Percentiles rank a stretch among this genome's conserved stretches.
Evolutionary conservation across 2,888 invertebrate genomes (phyloP).

Genomic region (Amphipyra tragopoginis): DNA sequence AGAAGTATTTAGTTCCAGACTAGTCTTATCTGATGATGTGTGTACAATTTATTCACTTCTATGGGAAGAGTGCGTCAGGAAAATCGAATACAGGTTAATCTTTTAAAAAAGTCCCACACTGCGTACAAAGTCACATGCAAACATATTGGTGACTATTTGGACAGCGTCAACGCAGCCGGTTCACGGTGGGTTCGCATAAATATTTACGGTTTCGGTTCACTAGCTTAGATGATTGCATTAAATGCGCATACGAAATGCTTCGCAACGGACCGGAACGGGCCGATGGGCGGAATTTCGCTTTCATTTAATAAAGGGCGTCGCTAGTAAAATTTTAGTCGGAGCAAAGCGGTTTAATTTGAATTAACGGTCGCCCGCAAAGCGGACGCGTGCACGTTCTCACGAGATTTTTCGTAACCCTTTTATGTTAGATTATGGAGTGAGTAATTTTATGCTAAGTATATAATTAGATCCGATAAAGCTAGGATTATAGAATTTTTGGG

Average conservation of each 20-base stretch:
- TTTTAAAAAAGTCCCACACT: no score
- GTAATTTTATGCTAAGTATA: slow-evolving; percentile 39
- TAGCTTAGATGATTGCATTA: slow-evolving; percentile 80
- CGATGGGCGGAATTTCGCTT: slow-evolving; percentile 67
- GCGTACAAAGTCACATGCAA: not conserved
- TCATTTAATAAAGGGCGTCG: slow-evolving; percentile 51
- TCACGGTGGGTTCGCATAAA: slow-evolving; percentile 68
- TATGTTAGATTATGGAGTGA: slow-evolving; percentile 23
- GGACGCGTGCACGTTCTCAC: slow-evolving; percentile 45
- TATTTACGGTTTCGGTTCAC: slow-evolving; percentile 79
- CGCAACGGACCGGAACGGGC: slow-evolving; percentile 59
- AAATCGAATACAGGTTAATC: no score
- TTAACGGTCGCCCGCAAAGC: slow-evolving; percentile 42
- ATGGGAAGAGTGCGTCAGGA: no score
- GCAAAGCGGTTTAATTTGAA: slow-evolving; percentile 55
- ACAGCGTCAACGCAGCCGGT: slow-evolving; percentile 15
- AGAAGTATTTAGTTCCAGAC: no score
- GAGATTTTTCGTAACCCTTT: slow-evolving; percentile 48
- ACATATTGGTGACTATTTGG: slow-evolving; percentile 18
- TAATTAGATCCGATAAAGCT: slow-evolving; percentile 24
- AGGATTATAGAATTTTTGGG: no score
- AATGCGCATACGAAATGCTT: slow-evolving; percentile 75
- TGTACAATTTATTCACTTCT: no score
- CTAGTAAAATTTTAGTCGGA: slow-evolving; percentile 52
- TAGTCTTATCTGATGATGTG: no score